Conservation (phyloP, 1,140 invertebrate species). For the Chionoecetes opilio region DNA sequence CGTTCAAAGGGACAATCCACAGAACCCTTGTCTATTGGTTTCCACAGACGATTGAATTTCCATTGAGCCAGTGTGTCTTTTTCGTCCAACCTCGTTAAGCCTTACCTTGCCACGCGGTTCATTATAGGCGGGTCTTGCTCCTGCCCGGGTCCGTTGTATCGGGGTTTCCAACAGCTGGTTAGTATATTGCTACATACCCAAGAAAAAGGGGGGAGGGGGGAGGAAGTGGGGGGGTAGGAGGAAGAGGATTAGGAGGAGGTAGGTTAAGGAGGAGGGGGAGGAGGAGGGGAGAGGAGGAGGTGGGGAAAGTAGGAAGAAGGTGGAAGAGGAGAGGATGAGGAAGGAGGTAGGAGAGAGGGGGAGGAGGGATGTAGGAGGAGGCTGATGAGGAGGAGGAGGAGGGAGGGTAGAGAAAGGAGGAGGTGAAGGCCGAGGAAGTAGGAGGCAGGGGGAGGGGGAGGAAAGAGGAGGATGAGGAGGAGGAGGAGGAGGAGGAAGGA, state of each 20-base stretch:
- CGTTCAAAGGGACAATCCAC: too few relatives aligned
- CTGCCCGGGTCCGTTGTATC: neutral
- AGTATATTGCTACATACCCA: constrained; percentile 68
- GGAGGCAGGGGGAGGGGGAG: neutral
- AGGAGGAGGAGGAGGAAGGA: too few relatives aligned
- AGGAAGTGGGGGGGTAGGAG: neutral
- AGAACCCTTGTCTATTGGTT: neutral
- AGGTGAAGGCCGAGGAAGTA: neutral
- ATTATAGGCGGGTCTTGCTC: neutral
- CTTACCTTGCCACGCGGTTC: constrained; percentile 44
- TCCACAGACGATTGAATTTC: neutral
- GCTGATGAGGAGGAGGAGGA: neutral
- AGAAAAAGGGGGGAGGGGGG: neutral
- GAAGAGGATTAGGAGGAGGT: too few relatives aligned
- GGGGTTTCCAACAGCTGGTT: constrained; percentile 61
- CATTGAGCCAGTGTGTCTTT: too few relatives aligned
- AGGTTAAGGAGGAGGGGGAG: neutral
- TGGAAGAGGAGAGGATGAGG: too few relatives aligned
- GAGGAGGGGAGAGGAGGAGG: too few relatives aligned
- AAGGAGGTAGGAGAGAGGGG: too few relatives aligned
- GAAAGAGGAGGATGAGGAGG: too few relatives aligned
- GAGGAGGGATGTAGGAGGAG: too few relatives aligned
- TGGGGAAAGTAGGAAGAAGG: too few relatives aligned
- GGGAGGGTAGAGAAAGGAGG: constrained; percentile 25
- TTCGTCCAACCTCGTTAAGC: too few relatives aligned